Conservation (phyloP, 2,888 invertebrate species). For the Drosophila multiciliata region DNA sequence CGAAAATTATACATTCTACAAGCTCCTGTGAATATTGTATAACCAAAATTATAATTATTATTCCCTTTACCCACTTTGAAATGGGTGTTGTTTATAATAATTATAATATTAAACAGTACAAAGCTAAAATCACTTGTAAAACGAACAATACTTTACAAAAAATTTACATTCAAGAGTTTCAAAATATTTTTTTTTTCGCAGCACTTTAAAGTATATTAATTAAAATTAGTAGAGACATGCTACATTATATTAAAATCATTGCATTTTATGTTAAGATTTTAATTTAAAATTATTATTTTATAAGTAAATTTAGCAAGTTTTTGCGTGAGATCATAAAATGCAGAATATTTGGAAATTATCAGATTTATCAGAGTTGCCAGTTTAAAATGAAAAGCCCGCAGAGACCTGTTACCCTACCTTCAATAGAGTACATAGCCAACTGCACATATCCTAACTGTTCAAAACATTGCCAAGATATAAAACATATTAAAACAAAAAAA, state of each 20-base stretch:
- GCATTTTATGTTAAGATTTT: slow-evolving; percentile 16
- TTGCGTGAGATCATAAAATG: background rate
- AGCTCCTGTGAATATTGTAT: background rate
- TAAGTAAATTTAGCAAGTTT: background rate
- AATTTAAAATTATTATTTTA: slow-evolving; percentile 1
- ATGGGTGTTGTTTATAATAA: background rate
- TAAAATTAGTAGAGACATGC: slow-evolving; percentile 24
- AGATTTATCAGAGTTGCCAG: slow-evolving; percentile 22
- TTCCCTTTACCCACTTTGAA: background rate
- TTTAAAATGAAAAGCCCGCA: slow-evolving; percentile 14
- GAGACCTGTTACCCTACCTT: slow-evolving; percentile 16
- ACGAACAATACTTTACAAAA: background rate
- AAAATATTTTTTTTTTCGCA: slow-evolving; percentile 9
- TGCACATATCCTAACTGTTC: slow-evolving; percentile 57
- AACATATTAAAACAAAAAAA: slow-evolving; percentile 35
- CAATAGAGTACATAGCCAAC: slow-evolving; percentile 43
- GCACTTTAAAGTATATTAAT: slow-evolving; percentile 12
- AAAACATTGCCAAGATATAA: slow-evolving; percentile 67
- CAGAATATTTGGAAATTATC: background rate
- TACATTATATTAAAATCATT: slow-evolving; percentile 8
- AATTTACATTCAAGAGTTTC: slow-evolving; percentile 12
- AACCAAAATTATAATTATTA: background rate
- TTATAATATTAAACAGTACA: background rate
- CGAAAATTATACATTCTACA: no score
- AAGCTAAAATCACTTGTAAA: slow-evolving; percentile 1